Base-by-base conservation (phyloP, 2,113 vertebrate genomes). In the Laterallus jamaicensis region DNA sequence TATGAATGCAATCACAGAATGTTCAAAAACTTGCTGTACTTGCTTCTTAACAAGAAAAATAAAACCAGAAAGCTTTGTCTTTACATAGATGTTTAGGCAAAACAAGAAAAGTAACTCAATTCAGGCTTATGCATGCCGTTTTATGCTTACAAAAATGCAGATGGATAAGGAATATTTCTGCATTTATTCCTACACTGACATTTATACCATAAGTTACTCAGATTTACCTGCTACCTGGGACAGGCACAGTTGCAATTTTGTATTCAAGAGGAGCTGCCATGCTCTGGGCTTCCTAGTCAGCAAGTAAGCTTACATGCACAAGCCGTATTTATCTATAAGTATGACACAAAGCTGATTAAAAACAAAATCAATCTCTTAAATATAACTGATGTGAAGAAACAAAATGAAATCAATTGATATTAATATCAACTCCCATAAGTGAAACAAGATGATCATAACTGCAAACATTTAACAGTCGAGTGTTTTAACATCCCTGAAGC, bases 291-390 rank as follows among this genome's bases (percentile, higher is more conserved):
- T 42, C 67, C 58, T 22, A 90, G 83, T 42, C 56, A 78, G 60
- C 52, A 58, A 74, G 60, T 11, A 80, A 81, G 39, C 35, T 90
- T 75, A 40, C 32, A 70, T 25, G 24, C 25, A 86, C 13, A 37
- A 73, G 22, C 24, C 50, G 16, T 88, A 80, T 90, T 90, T 95
- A 82, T 73, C 58, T 68, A 8, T 49, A 76, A 82, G 32, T 47
- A 78, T 69, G 40, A 85, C 82, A 95, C 26, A 90, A 92, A 85
- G 74, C 35, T 93, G 79, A 94, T 92, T 84, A 93, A 79, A 96
- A 93, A 13, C 54, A 76, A 90, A 95, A 78, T 63, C 70, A 77
- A 77, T 90, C 75, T 90, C 82, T 92, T 90, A 85, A 94, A 92
- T 55, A 90, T 21, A 85, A 73, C 17, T 54, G 47, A 91, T 66